Evolutionary conservation across 2,113 vertebrate species (phyloP), one percentile per base, ranked within the genome.

Genomic region (Plectropomus leopardus): DNA sequence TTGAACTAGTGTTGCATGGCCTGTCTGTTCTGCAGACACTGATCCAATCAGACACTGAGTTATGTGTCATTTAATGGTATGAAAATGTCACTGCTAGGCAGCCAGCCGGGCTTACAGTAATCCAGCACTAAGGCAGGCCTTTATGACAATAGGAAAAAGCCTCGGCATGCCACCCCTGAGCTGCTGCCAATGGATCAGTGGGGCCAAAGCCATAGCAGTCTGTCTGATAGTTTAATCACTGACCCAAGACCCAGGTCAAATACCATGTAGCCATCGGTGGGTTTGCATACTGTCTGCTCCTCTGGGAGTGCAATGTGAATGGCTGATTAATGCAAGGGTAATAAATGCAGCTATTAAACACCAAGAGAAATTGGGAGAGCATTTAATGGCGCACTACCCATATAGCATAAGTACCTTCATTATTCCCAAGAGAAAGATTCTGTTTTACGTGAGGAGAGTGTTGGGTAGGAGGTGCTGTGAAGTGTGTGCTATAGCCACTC

Each of bases 31-130:
- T 63, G 69, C 70, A 72, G 83, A 83, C 72, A 24, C 58, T 75
- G 80, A 89, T 87, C 76, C 74, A 80, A 54, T 90, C 86, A 88
- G 85, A 88, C 78, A 54, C 55, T 30, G 57, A 88, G 84, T 84
- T 86, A 82, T 89, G 88, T 76, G 74, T 86, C 61, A 83, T 80
- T 91, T 87, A 84, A 80, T 86, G 66, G 68, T 84, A 77, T 71
- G 72, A 83, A 88, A 90, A 92, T 90, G 88, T 91, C 82, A 85
- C 66, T 34, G 78, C 64, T 23, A 45, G 79, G 73, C 73, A 65
- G 73, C 79, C 76, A 80, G 69, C 68, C 54, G 11, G 83, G 84
- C 72, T 92, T 77, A 88, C 57, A 73, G 75, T 91, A 88, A 93
- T 90, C 91, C 89, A 72, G 36, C 40, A 15, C 84, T 88, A 87